Conservation (phyloP, 2,888 invertebrate species). For the Hypercompe scribonia region DNA sequence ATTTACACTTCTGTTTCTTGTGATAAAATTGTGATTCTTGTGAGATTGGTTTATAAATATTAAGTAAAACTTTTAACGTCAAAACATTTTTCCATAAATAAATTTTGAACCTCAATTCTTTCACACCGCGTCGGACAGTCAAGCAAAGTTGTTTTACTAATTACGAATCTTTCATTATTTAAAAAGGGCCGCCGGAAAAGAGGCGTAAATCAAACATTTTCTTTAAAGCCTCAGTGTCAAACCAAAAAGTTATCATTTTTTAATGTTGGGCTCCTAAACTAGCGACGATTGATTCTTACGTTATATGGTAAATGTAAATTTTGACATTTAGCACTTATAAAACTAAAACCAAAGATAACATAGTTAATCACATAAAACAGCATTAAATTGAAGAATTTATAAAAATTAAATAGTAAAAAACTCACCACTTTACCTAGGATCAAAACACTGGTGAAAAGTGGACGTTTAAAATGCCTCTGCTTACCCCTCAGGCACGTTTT, state of each 20-base stretch:
- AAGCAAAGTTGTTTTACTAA: slow-evolving; percentile 57
- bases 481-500: no score
- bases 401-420: not conserved
- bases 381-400: not conserved
- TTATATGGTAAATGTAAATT: not conserved
- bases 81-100: slow-evolving; percentile 20
- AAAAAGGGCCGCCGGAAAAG: slow-evolving; percentile 59
- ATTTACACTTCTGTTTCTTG: not conserved
- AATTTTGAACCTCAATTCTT: slow-evolving; percentile 8
- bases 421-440: no score
- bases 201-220: slow-evolving; percentile 50
- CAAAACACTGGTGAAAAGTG: no score
- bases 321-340: no score
- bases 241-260: slow-evolving; percentile 54
- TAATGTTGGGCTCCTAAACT: slow-evolving; percentile 33
- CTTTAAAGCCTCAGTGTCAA: slow-evolving; percentile 63
- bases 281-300: slow-evolving; percentile 29
- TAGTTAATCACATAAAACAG: not conserved
- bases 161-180: slow-evolving; percentile 65
- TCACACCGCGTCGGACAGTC: not conserved
- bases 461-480: no score
- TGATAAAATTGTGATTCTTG: not conserved
- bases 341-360: not conserved
- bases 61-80: slow-evolving; percentile 37
- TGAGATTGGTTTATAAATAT: slow-evolving; percentile 14